phyloP scores from a whole-genome alignment of 2,888 invertebrate species.

The Apotomis turbidana region DNA sequence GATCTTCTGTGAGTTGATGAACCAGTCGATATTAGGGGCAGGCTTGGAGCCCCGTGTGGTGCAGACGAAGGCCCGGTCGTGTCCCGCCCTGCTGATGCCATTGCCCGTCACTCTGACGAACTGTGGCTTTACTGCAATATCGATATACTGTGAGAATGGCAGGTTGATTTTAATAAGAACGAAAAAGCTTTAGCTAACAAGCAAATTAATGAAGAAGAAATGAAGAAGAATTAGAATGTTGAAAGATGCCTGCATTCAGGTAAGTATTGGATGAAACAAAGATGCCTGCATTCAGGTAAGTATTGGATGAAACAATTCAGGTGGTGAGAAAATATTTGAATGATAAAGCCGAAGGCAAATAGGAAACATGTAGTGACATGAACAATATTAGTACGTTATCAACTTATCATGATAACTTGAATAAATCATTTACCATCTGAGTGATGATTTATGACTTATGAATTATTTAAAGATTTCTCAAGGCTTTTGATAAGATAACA shows the following conservation, averaged over 20 bases:
- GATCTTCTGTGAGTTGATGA: slow-evolving; percentile 84
- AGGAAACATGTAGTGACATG: too few species aligned
- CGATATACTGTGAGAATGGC: not conserved
- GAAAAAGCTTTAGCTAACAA: not conserved
- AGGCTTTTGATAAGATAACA: too few species aligned
- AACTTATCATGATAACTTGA: too few species aligned
- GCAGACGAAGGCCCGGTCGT: slow-evolving; percentile 89
- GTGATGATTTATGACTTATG: too few species aligned
- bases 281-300: too few species aligned
- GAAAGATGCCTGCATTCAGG: too few species aligned
- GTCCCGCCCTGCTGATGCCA: slow-evolving; percentile 89
- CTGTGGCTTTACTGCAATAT: slow-evolving; percentile 88
- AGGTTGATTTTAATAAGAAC: not conserved
- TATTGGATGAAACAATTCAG: not conserved
- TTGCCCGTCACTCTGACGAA: slow-evolving; percentile 89
- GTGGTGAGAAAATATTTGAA: too few species aligned
- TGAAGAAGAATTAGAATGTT: too few species aligned
- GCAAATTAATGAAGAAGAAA: not conserved
- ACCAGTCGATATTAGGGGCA: slow-evolving; percentile 92
- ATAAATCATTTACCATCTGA: too few species aligned
- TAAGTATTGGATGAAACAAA: not conserved
- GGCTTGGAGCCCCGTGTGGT: slow-evolving; percentile 93
- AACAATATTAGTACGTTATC: too few species aligned
- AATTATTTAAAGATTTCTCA: too few species aligned
- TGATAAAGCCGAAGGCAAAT: too few species aligned